Percentiles rank a stretch among this genome's conserved stretches.
Evolutionary conservation across 2,113 vertebrate species (phyloP).

Genomic region (Grammomys dolichurus): DNA sequence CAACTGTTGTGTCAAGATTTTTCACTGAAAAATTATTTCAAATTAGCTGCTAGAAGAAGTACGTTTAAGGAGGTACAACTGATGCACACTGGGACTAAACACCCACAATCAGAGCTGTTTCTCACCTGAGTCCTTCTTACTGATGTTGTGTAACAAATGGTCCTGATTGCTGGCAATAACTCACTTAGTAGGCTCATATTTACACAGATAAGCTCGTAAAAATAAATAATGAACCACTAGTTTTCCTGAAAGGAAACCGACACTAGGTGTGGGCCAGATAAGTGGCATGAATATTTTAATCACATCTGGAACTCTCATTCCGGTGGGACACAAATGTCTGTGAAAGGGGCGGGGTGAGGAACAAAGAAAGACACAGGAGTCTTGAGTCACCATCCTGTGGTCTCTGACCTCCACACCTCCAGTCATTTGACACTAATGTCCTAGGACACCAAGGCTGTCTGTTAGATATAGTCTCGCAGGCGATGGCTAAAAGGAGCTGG

Average conservation of each 20-base stretch:
- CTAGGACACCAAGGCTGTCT: background rate
- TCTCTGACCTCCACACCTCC: background rate
- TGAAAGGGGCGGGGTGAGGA: fast-evolving
- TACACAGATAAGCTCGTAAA: slow-evolving; percentile 85
- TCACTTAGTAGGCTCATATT: slow-evolving; percentile 84
- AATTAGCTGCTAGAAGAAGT: slow-evolving; percentile 84
- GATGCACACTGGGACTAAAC: slow-evolving; percentile 87
- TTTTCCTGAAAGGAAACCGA: slow-evolving; percentile 77
- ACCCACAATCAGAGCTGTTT: slow-evolving; percentile 88
- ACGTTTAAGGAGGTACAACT: slow-evolving; percentile 85
- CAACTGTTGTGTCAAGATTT: slow-evolving; percentile 81
- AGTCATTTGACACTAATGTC: background rate
- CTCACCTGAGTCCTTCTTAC: slow-evolving; percentile 87
- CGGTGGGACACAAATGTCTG: background rate
- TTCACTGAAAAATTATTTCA: slow-evolving; percentile 87
- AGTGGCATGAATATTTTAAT: slow-evolving; percentile 58
- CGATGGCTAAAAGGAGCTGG: background rate
- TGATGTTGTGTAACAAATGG: slow-evolving; percentile 88
- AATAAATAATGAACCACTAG: slow-evolving; percentile 83
- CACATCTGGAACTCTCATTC: background rate
- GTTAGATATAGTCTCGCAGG: background rate
- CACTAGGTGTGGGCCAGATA: slow-evolving; percentile 59
- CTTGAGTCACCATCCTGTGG: background rate
- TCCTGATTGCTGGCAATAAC: slow-evolving; percentile 87
- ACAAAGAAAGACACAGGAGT: background rate